phyloP scores from a whole-genome alignment of 2,113 vertebrate species.

The Tupaia tana region DNA sequence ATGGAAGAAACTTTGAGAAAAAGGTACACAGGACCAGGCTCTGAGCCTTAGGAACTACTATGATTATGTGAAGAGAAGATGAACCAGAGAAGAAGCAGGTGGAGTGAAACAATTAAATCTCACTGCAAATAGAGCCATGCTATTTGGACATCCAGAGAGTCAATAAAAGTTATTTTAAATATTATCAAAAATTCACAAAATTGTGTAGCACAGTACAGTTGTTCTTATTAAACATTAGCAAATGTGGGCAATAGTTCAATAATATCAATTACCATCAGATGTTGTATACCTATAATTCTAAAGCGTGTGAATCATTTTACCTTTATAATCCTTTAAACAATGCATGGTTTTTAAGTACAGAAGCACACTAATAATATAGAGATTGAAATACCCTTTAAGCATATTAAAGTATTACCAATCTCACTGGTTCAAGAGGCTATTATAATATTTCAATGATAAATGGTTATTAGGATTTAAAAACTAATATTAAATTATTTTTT shows the following conservation, averaged over 20 bases:
- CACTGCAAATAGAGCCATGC: neutral
- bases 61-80: neutral
- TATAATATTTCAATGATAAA: neutral
- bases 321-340: neutral
- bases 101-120: slow-evolving; percentile 18
- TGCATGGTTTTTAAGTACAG: neutral
- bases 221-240: slow-evolving; percentile 1
- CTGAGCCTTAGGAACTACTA: neutral
- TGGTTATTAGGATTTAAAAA: neutral
- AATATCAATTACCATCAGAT: neutral
- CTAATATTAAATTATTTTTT: neutral
- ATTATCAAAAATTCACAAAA: neutral
- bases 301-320: neutral
- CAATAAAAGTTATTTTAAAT: slow-evolving; percentile 27
- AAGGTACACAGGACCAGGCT: neutral
- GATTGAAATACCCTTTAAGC: neutral
- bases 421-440: neutral
- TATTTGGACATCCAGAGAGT: neutral
- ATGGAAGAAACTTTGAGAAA: neutral
- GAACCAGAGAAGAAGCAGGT: neutral
- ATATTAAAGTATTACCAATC: neutral
- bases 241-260: neutral
- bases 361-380: neutral
- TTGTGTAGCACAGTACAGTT: neutral
- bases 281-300: neutral